Percentiles rank a stretch among this genome's conserved stretches.
Evolutionary conservation across 2,113 vertebrate genomes (phyloP).

Genomic region (Syngnathus floridae): DNA sequence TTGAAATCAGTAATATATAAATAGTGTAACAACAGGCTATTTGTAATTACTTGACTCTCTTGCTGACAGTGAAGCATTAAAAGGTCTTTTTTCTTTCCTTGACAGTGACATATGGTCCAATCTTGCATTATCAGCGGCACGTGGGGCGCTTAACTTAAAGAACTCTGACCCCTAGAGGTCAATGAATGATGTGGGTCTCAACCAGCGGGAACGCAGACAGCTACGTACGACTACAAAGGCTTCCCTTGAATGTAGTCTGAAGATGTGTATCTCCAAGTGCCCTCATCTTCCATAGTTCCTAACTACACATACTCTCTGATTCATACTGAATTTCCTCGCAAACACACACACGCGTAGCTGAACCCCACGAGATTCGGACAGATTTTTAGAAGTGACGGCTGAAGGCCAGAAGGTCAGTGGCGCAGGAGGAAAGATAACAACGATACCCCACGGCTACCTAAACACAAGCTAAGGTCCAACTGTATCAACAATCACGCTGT

Average conservation of each 20-base stretch:
- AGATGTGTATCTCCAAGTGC: slow-evolving; percentile 23
- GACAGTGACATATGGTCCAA: slow-evolving; percentile 22
- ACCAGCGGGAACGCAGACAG: neutral
- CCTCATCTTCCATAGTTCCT: slow-evolving; percentile 10
- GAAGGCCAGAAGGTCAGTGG: slow-evolving; percentile 42
- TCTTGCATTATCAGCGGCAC: slow-evolving; percentile 26
- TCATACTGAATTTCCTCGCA: neutral
- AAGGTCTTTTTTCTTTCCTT: neutral
- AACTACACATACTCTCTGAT: slow-evolving; percentile 2
- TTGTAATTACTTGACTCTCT: neutral
- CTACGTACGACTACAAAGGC: slow-evolving; percentile 3
- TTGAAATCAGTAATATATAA: neutral
- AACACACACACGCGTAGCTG: neutral
- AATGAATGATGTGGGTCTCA: slow-evolving; percentile 13
- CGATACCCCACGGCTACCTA: slow-evolving; percentile 55
- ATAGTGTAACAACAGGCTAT: neutral
- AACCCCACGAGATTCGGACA: slow-evolving; percentile 31
- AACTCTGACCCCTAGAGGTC: slow-evolving; percentile 61
- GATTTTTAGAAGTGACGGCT: slow-evolving; percentile 40
- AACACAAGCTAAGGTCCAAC: slow-evolving; percentile 57
- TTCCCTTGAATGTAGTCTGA: slow-evolving; percentile 21
- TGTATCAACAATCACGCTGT: slow-evolving; percentile 55
- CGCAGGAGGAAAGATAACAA: slow-evolving; percentile 44
- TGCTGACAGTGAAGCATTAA: slow-evolving; percentile 4
- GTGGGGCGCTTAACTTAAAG: slow-evolving; percentile 26